Base-by-base conservation (phyloP, 2,888 invertebrate genomes). In the Tenthredo distinguenda region DNA sequence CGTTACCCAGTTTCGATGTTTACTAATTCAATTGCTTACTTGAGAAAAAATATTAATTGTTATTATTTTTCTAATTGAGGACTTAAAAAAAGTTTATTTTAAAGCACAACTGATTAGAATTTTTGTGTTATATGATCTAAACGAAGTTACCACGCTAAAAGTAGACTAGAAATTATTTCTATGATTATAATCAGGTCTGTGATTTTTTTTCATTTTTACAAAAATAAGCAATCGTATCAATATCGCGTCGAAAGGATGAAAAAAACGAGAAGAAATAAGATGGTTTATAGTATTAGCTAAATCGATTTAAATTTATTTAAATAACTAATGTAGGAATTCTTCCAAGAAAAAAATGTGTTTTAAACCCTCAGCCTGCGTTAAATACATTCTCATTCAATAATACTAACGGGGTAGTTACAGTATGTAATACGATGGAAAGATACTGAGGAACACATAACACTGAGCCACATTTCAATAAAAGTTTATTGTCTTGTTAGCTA, bases 271-370 rank as follows among this genome's bases (percentile, higher is more conserved):
- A 68, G 85, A 68, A 77, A 26, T 76, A 62, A 77, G 43, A 85
- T 77, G 40, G 77, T 47, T 85, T 31, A 68, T 68, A 68, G 62
- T 79, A 31, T 79, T 26, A 71, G 37, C 58, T 84, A 58, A 85
- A 81, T 85, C 50, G 65, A 65, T 68, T 79, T 81, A 77, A 40
- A 47, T 68, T 71, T 71, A 85, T 71, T 37, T 85, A 68, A 72
- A 81, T 47, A 81, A 81, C 81, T 85, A 79, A 71, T 71, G 34
- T 85, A 76, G 72, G 72, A 84, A 72, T 84, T 83, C 71, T 83
- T 68, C 31, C 82, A 47, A 68, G 37, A 83, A 71, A 83, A 47
- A 83, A 83, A 71, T 47, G 34, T 65, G 18, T 31, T 82, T 83
- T 12, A 15, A 47, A 83, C n/a, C 83, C 37, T 65, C 47, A 68